Base-by-base conservation (phyloP, 2,888 invertebrate genomes). In the Esperia sulphurella region DNA sequence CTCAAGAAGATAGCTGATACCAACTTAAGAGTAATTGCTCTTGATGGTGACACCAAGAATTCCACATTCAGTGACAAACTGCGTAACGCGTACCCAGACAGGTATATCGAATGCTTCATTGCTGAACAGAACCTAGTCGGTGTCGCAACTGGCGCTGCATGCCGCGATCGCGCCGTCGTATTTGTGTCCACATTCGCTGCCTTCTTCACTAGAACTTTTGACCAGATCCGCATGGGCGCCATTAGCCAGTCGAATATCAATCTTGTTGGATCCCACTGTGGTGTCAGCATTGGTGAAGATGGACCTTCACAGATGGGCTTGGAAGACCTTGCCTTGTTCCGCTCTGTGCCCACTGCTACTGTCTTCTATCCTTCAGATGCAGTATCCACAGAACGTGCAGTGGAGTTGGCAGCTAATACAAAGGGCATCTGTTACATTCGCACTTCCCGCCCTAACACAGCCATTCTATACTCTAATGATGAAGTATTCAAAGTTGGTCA, bases 211-310 rank as follows among this genome's bases (percentile, higher is more conserved):
- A 92, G 99, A 64, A 97, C 98, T 43, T 98, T 95, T 79, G 99
- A 99, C 90, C 99, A 99, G 94, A 96, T 99, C 75, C 95, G 99
- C 55, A 99, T 99, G 99, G 99, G 97, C 14, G 99, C 99, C 44
- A 98, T 99, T 77, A 98, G 98, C 35, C 98, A 98, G 91, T 96
- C 97, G 21, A 98, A 99, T 83, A 95, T 97, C 14, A 99, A 99
- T 88, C 96, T 98, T 80, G 97, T 91, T 52, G 98, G 98, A 0
- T 99, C 99, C 0, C 99, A 99, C 88, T 98, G 97, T 82, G 99
- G 99, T 40, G 95, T 98, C 14, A 97, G 97, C 70, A 99, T 99
- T 85, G 99, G 98, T 31, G 98, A 98, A 88, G 99, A 99, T 87
- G 99, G 99, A 0, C 99, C 99, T 13, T 97, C 97, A 49, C 99